Percentiles rank a stretch among this genome's conserved stretches.
phyloP scores from a whole-genome alignment of 2,797 vertebrate species.

The Dromococcyx pavoninus region DNA sequence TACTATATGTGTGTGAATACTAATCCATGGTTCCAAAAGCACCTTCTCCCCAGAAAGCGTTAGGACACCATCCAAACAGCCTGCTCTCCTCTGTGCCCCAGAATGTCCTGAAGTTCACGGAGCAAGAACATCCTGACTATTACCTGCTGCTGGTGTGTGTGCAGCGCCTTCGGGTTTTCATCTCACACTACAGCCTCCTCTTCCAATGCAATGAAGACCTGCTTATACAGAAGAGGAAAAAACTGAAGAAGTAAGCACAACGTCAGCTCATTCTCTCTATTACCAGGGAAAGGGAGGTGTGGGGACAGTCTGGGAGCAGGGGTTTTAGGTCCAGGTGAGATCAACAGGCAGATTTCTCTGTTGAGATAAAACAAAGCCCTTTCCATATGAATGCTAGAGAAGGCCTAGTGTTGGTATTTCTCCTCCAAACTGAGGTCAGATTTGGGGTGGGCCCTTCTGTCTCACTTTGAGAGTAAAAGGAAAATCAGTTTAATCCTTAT shows the following conservation, averaged over 20 bases:
- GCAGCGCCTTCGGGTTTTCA: constrained; percentile 92
- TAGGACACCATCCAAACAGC: background rate
- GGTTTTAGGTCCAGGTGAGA: background rate
- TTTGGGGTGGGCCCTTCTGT: background rate
- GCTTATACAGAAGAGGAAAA: constrained; percentile 89
- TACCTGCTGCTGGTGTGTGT: constrained; percentile 93
- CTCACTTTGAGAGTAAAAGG: background rate
- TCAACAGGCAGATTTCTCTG: background rate
- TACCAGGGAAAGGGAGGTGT: background rate
- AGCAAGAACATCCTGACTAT: constrained; percentile 93
- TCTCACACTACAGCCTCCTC: constrained; percentile 89
- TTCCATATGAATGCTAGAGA: background rate
- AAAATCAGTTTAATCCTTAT: background rate
- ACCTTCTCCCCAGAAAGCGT: background rate
- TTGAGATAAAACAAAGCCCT: background rate
- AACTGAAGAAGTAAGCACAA: constrained; percentile 87
- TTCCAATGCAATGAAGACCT: constrained; percentile 93
- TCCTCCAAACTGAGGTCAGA: background rate
- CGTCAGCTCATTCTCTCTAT: background rate
- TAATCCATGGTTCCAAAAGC: background rate
- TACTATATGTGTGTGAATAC: background rate
- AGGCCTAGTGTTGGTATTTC: background rate
- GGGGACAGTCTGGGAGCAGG: background rate
- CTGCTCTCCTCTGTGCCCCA: constrained; percentile 64
- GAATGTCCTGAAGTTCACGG: constrained; percentile 91